phyloP scores from a whole-genome alignment of 2,888 invertebrate genomes.

The Drosophila nigricruria region DNA sequence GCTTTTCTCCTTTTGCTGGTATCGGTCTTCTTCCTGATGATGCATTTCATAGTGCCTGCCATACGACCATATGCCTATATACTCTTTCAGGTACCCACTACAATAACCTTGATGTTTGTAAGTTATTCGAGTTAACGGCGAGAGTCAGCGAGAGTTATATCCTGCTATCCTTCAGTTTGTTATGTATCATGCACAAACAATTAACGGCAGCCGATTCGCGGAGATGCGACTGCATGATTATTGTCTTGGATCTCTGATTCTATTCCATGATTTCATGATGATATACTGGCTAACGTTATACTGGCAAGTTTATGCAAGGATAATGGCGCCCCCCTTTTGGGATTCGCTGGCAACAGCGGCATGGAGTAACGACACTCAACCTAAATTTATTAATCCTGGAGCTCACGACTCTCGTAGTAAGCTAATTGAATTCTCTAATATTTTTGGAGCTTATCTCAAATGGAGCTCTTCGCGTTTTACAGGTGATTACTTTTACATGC shows the following conservation, averaged over 20 bases:
- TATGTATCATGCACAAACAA: conserved; percentile 70
- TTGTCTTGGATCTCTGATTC: conserved; percentile 61
- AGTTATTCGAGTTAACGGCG: neutral
- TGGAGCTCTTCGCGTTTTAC: neutral
- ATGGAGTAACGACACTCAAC: fast-evolving
- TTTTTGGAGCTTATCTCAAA: neutral
- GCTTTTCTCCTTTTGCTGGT: conserved; percentile 38
- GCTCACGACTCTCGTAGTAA: neutral
- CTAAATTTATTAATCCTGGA: neutral
- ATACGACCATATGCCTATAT: neutral
- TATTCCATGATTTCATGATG: conserved; percentile 67
- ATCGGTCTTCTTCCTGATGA: conserved; percentile 31
- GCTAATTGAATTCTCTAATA: too few species aligned
- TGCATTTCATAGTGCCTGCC: conserved; percentile 10
- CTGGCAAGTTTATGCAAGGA: conserved; percentile 38
- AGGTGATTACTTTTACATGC: neutral
- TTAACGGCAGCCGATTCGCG: conserved; percentile 65
- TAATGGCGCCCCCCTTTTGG: neutral
- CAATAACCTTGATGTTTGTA: conserved; percentile 35
- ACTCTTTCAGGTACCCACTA: conserved; percentile 24
- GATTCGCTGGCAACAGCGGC: neutral
- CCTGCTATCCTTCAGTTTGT: conserved; percentile 48
- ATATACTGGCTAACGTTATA: conserved; percentile 55
- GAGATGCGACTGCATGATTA: conserved; percentile 68
- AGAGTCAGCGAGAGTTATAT: too few species aligned